Percentiles rank a stretch among this genome's conserved stretches.
phyloP scores from a whole-genome alignment of 2,113 vertebrate species.

The Bungarus multicinctus region DNA sequence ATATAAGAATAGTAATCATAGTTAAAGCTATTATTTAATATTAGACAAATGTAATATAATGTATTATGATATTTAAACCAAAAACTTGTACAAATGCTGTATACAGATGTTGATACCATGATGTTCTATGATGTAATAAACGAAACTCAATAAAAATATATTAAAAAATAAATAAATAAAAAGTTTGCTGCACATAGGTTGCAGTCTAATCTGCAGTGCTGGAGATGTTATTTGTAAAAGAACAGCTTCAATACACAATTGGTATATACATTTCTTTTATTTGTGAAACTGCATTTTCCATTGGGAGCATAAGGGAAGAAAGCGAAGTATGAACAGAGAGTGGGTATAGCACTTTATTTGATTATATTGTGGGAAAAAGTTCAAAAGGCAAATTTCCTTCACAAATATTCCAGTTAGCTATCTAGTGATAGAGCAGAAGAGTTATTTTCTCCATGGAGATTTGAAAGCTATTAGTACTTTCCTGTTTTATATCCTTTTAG shows the following conservation, averaged over 20 bases:
- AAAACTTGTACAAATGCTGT: no score
- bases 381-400: conserved; percentile 15
- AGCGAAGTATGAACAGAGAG: background rate
- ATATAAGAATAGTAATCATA: no score
- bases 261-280: background rate
- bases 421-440: background rate
- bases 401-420: background rate
- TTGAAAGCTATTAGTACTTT: conserved; percentile 14
- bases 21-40: no score
- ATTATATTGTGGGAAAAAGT: background rate
- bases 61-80: no score
- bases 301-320: background rate
- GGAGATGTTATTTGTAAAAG: no score
- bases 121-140: no score
- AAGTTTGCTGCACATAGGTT: background rate
- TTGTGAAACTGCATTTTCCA: background rate
- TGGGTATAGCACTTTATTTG: background rate
- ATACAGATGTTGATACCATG: no score
- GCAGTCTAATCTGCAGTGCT: background rate
- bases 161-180: no score
- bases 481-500: background rate
- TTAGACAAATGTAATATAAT: no score
- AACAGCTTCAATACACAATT: background rate
- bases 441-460: background rate
- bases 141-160: no score